Percentiles rank a stretch among this genome's conserved stretches.
phyloP scores from a whole-genome alignment of 2,797 vertebrate species.

The Rhadinocentrus ornatus region DNA sequence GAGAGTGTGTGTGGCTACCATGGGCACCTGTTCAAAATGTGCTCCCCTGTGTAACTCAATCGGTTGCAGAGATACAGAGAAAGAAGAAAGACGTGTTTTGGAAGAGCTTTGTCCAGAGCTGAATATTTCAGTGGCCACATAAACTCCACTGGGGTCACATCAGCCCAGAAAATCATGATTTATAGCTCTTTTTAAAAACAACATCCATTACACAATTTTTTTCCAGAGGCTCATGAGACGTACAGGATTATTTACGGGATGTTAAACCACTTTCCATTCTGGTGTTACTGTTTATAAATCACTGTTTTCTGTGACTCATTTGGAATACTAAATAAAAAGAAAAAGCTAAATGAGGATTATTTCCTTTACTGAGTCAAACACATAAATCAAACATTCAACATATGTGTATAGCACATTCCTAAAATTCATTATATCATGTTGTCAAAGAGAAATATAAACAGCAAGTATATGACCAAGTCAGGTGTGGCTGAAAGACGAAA shows the following conservation, averaged over 20 bases:
- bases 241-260: not conserved
- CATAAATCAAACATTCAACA: conserved; percentile 33
- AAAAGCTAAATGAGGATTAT: not conserved
- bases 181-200: not conserved
- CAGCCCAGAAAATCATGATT: not conserved
- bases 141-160: conserved; percentile 15
- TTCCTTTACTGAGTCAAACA: conserved; percentile 17
- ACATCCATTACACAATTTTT: not conserved
- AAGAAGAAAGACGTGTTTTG: conserved; percentile 41
- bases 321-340: conserved; percentile 4
- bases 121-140: conserved; percentile 4
- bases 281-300: not conserved
- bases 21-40: conserved; percentile 77
- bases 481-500: not conserved
- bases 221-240: not conserved
- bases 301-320: conserved; percentile 14
- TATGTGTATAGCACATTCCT: conserved; percentile 27
- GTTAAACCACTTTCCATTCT: no score
- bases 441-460: not conserved
- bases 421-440: conserved; percentile 3
- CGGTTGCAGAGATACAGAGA: conserved; percentile 48
- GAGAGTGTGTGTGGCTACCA: conserved; percentile 36
- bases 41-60: conserved; percentile 72
- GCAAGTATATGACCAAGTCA: not conserved
- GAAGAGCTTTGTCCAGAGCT: conserved; percentile 20